These are phyloP conservation scores for Heliconius ethilla DNA, from an alignment of 2,888 invertebrate genomes.

Conservation along the genomic window DNA sequence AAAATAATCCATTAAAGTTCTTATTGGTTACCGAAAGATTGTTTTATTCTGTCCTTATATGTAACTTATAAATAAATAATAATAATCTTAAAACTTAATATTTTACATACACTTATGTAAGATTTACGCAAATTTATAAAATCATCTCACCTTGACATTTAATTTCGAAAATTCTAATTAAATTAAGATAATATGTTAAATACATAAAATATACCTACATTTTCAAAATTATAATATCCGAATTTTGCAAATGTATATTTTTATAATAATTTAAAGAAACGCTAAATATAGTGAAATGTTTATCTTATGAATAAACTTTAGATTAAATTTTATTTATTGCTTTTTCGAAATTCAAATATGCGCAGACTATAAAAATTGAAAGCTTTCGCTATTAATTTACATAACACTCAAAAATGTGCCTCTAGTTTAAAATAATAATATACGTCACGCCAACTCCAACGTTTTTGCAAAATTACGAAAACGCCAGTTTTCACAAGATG, in stretches of 20 bases:
- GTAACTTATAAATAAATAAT: too few species aligned
- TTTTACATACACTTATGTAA: not conserved
- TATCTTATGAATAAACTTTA: not conserved
- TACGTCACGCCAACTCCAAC: too few species aligned
- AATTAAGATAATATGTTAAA: not conserved
- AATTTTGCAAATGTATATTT: too few species aligned
- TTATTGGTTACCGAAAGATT: constrained; percentile 62
- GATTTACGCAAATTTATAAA: not conserved
- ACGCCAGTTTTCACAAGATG: too few species aligned
- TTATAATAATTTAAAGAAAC: too few species aligned
- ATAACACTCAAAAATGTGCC: not conserved
- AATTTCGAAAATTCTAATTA: not conserved
- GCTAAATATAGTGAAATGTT: not conserved
- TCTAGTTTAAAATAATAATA: not conserved
- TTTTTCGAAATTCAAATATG: not conserved
- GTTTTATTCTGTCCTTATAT: constrained; percentile 52
- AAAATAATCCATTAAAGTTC: constrained; percentile 54
- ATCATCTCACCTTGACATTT: not conserved
- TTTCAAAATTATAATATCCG: too few species aligned
- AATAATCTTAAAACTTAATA: not conserved
- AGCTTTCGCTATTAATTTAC: not conserved
- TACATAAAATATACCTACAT: too few species aligned
- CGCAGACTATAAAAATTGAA: not conserved
- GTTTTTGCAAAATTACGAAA: too few species aligned
- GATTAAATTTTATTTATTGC: not conserved